Base-by-base conservation (phyloP, 92 coral and sea anemone species). In the Epizoanthus stellaris region DNA sequence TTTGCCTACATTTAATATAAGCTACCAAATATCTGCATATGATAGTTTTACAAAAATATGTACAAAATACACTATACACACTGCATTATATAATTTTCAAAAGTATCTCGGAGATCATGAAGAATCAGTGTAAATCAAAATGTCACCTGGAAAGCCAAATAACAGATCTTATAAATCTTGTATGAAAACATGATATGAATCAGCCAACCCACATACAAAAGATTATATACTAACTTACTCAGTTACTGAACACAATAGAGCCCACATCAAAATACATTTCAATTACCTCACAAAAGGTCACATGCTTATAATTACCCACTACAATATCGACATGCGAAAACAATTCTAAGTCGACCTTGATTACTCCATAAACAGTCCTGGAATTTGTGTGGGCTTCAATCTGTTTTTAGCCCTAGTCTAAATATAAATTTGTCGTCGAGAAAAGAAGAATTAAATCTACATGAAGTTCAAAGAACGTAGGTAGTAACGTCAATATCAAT, bases 381-480 rank as follows among this genome's bases (percentile, higher is more conserved):
- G 53, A 39, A 39, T 21, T 67, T 16, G 8, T 70, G 53, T n/a
- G 72, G 77, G 30, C 59, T 13, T 45, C 16, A 63, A 21, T 43
- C 72, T 62, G 60, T 63, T 79, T 79, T 79, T 62, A 63, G 52
- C 72, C 54, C 59, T 34, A 25, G 5, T 20, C 20, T 20, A 63
- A 45, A 42, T 42, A 45, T 11, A 43, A 20, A 40, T 62, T 19
- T 43, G 76, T 3, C 30, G 3, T 13, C 17, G 36, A 12, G 6
- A 14, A 66, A 21, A 11, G 21, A 6, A 11, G 25, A 61, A 34
- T 25, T 67, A 14, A 67, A 17, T 67, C 13, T 67, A 7, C 72
- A 67, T 64, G 30, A 19, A 21, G n/a, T 64, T 64, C 69, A 64
- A 36, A 67, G 20, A 67, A 67, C 72, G 52, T 4, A 45, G 52